Evolutionary conservation across 2,113 vertebrate species (phyloP), one percentile per base, ranked within the genome.

Genomic region (Proterorhinus semilunaris): DNA sequence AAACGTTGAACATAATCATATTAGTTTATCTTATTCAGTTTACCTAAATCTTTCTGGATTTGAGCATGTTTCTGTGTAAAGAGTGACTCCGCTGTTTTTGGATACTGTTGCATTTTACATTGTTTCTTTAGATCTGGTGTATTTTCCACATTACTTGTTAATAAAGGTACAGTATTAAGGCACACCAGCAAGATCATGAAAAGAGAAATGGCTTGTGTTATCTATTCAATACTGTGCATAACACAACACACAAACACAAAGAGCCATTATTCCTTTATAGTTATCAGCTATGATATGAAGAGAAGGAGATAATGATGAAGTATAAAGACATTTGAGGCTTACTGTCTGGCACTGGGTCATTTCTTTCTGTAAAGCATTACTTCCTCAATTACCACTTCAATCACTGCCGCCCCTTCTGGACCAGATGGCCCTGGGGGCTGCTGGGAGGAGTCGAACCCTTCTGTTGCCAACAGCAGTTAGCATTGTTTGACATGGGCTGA

Each of bases 351-450:
- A 75, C 49, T 10, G 7, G 85, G 69, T 84, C 67, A 59, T 74
- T 79, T 86, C 83, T 80, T 67, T 73, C 72, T 85, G 78, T 79
- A 71, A 89, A 81, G 69, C 69, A 50, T 75, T 72, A 77, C 79
- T 80, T 85, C 76, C 80, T 67, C 47, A 77, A 90, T 91, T 92
- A 91, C 84, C 86, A 91, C 90, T 90, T 92, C 88, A 91, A 90
- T 90, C 88, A 84, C 66, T 65, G 17, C 62, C 55, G 45, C 69
- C 75, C 72, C 81, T 74, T 82, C 83, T 83, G 84, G 77, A 63
- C 59, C 75, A 75, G 75, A 68, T 44, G 12, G 75, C 66, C 72
- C 75, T 57, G 21, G 76, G 76, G 66, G 66, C 72, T 75, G 69
- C 72, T 83, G 76, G 90, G 90, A 76, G 86, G 88, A 92, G 86